A percentile compares a stretch with the other conserved stretches of the same genome.
These are phyloP conservation scores for Oligia strigilis DNA, from an alignment of 2,888 invertebrate species.

Conservation along the genomic window DNA sequence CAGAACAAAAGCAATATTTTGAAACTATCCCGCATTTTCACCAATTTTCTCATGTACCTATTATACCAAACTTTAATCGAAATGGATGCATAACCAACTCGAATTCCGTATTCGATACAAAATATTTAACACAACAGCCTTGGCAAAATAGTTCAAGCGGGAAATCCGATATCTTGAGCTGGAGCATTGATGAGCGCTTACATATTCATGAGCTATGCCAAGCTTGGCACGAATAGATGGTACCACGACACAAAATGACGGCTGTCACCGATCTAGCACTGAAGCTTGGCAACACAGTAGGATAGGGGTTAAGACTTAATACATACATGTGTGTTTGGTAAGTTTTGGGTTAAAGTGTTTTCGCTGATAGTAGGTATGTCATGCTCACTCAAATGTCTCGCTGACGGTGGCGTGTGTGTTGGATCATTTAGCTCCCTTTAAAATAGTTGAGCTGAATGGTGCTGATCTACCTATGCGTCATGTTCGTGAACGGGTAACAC, in stretches of 20 bases:
- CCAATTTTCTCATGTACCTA: not conserved
- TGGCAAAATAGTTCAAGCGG: constrained; percentile 82
- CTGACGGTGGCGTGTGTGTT: no score
- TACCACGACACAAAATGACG: constrained; percentile 80
- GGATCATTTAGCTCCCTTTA: no score
- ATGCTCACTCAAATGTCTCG: no score
- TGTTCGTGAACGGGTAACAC: no score
- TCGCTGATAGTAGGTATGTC: no score
- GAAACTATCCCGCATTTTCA: not conserved
- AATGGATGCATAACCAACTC: constrained; percentile 2
- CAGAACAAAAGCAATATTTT: not conserved
- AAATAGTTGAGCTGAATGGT: no score
- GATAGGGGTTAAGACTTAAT: not conserved
- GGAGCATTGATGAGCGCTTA: constrained; percentile 85
- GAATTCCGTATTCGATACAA: constrained; percentile 59
- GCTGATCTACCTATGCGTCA: no score
- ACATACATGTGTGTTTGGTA: not conserved
- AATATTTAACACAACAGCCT: constrained; percentile 70
- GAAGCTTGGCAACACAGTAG: constrained; percentile 60
- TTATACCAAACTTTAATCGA: not conserved
- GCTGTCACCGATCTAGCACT: constrained; percentile 77
- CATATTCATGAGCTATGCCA: constrained; percentile 85
- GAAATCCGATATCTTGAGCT: constrained; percentile 88
- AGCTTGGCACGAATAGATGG: constrained; percentile 62
- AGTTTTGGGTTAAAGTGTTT: not conserved